Evolutionary conservation across 2,888 invertebrate species (phyloP), one percentile per base, ranked within the genome.

Genomic region (Diaprepes abbreviatus): DNA sequence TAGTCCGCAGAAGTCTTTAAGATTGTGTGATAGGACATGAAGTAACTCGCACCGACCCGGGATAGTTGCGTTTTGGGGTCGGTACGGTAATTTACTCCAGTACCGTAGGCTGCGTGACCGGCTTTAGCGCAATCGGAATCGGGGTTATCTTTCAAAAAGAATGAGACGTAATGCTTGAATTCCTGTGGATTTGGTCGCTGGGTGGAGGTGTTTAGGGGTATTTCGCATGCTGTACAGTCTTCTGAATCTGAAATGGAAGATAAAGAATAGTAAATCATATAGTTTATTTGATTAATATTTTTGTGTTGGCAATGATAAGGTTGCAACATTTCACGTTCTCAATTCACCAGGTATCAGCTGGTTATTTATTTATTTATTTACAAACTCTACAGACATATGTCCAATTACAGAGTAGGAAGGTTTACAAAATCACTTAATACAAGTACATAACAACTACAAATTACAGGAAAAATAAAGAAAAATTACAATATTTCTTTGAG

Each of bases 11-110:
- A 96, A 0, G 92, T 90, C 84, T 95, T 96, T 43, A 98, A 84
- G 16, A 97, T 93, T 0, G 95, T 93, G 85, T 99, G 98, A 85
- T 96, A 99, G 0, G 94, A 89, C 94, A 94, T 96, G 84, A 95
- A 98, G 83, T 96, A 95, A 0, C 94, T 93, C 0, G 97, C 92
- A 0, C 89, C 90, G 0, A 94, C 89, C 2, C 81, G 76, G 0
- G 89, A 85, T 16, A 85, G 78, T 1, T 83, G 80, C 10, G 83
- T 78, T 7, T 74, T 79, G 1, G 77, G 74, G 75, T 87, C 79
- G 0, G 81, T 82, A n/a, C 80, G 72, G 70, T 89, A 90, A 79
- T 90, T 90, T 31, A 93, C 92, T 0, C 90, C 94, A 64, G 88
- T 88, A 0, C 89, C 88, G 81, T 95, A 96, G 0, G 94, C 92